These are phyloP conservation scores for Psittacus erithacus DNA, from an alignment of 2,113 vertebrate genomes.

Conservation along the genomic window DNA sequence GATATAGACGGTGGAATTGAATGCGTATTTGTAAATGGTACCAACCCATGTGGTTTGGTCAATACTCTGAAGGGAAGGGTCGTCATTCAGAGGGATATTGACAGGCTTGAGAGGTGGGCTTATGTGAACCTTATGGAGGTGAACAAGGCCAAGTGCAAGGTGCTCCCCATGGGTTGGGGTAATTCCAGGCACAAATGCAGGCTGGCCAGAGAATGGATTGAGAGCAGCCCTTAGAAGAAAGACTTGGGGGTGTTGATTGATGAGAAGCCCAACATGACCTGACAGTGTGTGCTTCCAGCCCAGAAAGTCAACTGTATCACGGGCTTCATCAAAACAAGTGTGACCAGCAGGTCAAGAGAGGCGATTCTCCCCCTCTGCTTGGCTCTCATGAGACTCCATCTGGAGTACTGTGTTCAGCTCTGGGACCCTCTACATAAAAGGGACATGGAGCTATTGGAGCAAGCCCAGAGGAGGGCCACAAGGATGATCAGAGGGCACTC, in stretches of 20 bases:
- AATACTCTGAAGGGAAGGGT: background rate
- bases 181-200: background rate
- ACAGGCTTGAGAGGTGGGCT: background rate
- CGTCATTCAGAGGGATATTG: background rate
- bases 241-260: background rate
- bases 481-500: background rate
- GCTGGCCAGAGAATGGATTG: background rate
- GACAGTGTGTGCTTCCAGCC: background rate
- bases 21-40: background rate
- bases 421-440: background rate
- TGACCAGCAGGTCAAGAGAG: background rate
- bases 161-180: background rate
- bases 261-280: background rate
- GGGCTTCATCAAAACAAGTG: background rate
- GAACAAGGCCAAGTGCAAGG: background rate
- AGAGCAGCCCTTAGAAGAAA: background rate
- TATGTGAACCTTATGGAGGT: background rate
- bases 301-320: background rate
- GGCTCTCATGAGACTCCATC: background rate
- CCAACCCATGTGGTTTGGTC: background rate
- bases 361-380: background rate
- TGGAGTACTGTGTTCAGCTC: background rate
- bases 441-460: background rate
- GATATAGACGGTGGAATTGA: background rate
- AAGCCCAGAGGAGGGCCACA: background rate